Conservation (phyloP, 2,113 vertebrate genomes). For the Nycticebus coucang region DNA sequence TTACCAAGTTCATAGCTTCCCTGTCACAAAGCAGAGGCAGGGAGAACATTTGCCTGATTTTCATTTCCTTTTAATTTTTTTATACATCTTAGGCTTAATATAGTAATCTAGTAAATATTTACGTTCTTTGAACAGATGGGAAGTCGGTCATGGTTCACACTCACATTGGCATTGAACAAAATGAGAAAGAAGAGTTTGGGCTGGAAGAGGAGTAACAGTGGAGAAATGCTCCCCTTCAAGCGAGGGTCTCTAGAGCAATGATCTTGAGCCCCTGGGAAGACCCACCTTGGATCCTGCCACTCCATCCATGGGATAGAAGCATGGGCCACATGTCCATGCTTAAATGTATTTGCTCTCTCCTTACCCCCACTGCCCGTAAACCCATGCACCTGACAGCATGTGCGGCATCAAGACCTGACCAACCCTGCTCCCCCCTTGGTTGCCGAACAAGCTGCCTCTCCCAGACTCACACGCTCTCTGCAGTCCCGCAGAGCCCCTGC, state of each 20-base stretch:
- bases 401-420: neutral
- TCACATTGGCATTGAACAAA: constrained; percentile 26
- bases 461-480: neutral
- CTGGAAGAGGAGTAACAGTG: neutral
- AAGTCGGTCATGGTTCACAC: neutral
- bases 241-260: neutral
- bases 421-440: neutral
- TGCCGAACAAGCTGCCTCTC: neutral
- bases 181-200: neutral
- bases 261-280: neutral
- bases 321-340: accelerated
- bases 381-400: neutral
- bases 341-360: neutral
- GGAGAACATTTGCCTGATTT: neutral
- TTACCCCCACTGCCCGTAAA: neutral
- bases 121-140: constrained; percentile 29
- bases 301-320: neutral
- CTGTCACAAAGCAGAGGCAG: neutral
- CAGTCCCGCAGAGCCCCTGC: neutral
- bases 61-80: neutral
- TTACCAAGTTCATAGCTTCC: neutral
- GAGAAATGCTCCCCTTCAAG: neutral
- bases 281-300: accelerated
- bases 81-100: neutral
- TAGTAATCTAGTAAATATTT: constrained; percentile 52